Percentiles rank a stretch among this genome's conserved stretches.
These are phyloP conservation scores for Brachynemurus nebulosus DNA, from an alignment of 2,888 invertebrate genomes.

Conservation along the genomic window DNA sequence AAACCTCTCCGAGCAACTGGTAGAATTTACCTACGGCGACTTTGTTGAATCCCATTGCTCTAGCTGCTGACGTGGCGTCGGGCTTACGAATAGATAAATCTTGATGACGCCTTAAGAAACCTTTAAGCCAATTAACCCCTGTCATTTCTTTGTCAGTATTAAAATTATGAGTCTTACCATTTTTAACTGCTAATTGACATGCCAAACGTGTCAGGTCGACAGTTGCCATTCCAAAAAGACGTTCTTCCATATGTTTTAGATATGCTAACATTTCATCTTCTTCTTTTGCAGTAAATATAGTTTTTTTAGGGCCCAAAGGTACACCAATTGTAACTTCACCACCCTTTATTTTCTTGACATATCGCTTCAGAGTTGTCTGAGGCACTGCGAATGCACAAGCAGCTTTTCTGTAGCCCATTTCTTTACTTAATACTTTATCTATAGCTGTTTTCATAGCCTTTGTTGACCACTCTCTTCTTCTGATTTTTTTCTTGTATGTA, in stretches of 20 bases:
- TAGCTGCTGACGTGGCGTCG: slow-evolving; percentile 21
- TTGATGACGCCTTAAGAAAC: slow-evolving; percentile 21
- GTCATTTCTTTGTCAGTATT: slow-evolving; percentile 20
- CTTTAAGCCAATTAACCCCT: slow-evolving; percentile 22
- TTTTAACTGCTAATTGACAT: slow-evolving; percentile 20
- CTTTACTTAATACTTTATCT: slow-evolving; percentile 11
- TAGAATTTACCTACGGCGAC: slow-evolving; percentile 19
- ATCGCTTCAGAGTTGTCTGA: slow-evolving; percentile 14
- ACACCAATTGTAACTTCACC: not conserved
- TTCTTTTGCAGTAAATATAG: slow-evolving; percentile 10
- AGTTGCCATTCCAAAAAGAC: slow-evolving; percentile 17
- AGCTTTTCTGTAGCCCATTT: slow-evolving; percentile 14
- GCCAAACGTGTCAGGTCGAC: slow-evolving; percentile 18
- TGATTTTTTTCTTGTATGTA: slow-evolving; percentile 10
- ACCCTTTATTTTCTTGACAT: slow-evolving; percentile 11
- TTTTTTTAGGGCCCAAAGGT: slow-evolving; percentile 6
- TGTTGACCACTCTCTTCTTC: slow-evolving; percentile 14
- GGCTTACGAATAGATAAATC: slow-evolving; percentile 17
- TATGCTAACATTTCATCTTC: slow-evolving; percentile 15
- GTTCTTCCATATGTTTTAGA: slow-evolving; percentile 13
- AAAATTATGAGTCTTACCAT: slow-evolving; percentile 22
- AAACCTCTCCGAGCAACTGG: slow-evolving; percentile 7
- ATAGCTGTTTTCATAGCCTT: slow-evolving; percentile 15
- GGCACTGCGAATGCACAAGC: slow-evolving; percentile 12
- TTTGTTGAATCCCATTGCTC: slow-evolving; percentile 25